phyloP scores from a whole-genome alignment of 2,888 invertebrate species.

The Diadromus collaris region DNA sequence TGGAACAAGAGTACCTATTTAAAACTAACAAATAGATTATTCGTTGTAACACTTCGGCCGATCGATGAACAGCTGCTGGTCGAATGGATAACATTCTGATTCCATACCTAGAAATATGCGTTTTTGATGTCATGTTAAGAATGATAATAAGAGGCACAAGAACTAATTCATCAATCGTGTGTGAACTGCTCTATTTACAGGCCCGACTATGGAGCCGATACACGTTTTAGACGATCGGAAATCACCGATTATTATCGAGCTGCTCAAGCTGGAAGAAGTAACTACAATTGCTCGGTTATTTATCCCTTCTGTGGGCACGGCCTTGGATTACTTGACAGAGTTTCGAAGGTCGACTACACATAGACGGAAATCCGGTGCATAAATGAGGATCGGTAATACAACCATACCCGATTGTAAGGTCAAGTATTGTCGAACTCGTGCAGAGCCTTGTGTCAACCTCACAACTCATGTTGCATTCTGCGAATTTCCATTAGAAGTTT shows the following conservation, averaged over 20 bases:
- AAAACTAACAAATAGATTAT: no score
- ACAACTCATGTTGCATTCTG: no score
- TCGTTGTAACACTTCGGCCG: no score
- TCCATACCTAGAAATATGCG: neutral
- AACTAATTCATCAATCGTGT: constrained; percentile 10
- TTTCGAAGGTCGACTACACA: constrained; percentile 60
- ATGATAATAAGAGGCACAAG: neutral
- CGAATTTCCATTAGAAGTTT: no score
- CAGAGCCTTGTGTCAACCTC: no score
- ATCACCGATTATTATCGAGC: constrained; percentile 84
- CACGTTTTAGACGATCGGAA: constrained; percentile 63
- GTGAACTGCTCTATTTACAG: constrained; percentile 74
- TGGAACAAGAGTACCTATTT: no score
- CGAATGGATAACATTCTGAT: no score
- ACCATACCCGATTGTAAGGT: no score
- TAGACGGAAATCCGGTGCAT: constrained; percentile 15
- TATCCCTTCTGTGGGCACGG: constrained; percentile 85
- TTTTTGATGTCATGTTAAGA: neutral
- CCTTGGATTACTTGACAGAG: constrained; percentile 83
- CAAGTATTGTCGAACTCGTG: no score
- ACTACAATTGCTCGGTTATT: constrained; percentile 84
- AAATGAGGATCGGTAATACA: neutral
- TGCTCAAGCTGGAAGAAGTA: constrained; percentile 84
- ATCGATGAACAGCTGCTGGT: no score
- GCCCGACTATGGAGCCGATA: constrained; percentile 82